Conservation (phyloP, 2,113 vertebrate genomes). For the Progne subis region DNA sequence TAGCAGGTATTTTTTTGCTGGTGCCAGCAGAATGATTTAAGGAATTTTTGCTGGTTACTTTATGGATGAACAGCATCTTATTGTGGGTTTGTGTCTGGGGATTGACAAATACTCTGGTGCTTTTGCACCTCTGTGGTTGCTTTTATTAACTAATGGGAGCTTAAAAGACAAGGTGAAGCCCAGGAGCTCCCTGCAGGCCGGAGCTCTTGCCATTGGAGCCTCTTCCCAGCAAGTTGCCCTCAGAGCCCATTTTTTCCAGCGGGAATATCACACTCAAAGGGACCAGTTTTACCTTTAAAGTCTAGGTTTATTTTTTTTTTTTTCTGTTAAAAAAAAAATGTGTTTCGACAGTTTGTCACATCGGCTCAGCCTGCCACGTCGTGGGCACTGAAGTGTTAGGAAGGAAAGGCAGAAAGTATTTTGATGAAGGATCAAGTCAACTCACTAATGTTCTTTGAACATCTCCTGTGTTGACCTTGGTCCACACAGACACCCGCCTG, state of each 20-base stretch:
- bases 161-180: not conserved
- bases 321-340: constrained; percentile 52
- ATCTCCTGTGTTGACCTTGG: constrained; percentile 37
- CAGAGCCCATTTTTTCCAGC: not conserved
- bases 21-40: not conserved
- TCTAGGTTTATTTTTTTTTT: constrained; percentile 43
- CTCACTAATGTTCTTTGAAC: constrained; percentile 18
- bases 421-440: constrained; percentile 52
- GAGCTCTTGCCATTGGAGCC: not conserved
- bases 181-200: not conserved
- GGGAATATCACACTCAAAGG: not conserved
- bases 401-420: constrained; percentile 43
- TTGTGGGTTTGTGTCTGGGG: not conserved
- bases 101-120: not conserved
- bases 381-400: constrained; percentile 60
- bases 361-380: constrained; percentile 52
- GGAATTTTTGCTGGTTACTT: not conserved
- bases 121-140: not conserved
- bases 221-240: not conserved
- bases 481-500: not conserved
- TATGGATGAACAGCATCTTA: not conserved
- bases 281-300: constrained; percentile 40
- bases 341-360: constrained; percentile 69
- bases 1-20: not conserved
- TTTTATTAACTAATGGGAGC: not conserved